Evolutionary conservation across 2,113 vertebrate genomes (phyloP).

Genomic region (Corythaeola cristata): DNA sequence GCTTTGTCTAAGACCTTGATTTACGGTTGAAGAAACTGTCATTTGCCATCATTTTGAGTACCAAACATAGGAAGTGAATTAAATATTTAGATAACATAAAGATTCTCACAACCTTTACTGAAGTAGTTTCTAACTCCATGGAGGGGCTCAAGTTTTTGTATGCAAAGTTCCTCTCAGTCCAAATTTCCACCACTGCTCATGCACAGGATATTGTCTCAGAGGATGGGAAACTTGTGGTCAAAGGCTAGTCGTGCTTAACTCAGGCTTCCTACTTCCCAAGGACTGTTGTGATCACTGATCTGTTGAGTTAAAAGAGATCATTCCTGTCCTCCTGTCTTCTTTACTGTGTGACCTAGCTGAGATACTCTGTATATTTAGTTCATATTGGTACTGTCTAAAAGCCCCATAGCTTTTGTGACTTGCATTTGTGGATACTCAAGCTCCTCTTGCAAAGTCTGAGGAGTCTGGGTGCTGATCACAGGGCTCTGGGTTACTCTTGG

Average conservation of each 20-base stretch:
- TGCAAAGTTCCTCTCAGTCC: not conserved
- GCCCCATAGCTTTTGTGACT: not conserved
- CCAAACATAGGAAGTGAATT: not conserved
- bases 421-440: not conserved
- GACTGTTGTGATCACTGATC: not conserved
- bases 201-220: not conserved
- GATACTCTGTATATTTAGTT: not conserved
- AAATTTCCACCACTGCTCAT: not conserved
- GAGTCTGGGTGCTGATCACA: not conserved
- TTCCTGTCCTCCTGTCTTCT: not conserved
- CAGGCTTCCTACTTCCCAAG: fast-evolving
- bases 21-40: not conserved
- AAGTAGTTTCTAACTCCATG: not conserved
- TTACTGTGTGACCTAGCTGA: not conserved
- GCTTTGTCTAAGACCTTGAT: not conserved
- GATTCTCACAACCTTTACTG: not conserved
- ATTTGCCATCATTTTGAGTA: not conserved
- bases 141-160: not conserved
- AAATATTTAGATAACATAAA: not conserved
- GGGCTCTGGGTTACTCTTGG: not conserved
- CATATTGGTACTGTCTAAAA: not conserved
- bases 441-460: not conserved
- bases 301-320: not conserved
- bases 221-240: not conserved
- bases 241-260: not conserved